Percentiles rank a stretch among this genome's conserved stretches.
phyloP scores from a whole-genome alignment of 2,888 invertebrate genomes.

The Acronicta leporina region DNA sequence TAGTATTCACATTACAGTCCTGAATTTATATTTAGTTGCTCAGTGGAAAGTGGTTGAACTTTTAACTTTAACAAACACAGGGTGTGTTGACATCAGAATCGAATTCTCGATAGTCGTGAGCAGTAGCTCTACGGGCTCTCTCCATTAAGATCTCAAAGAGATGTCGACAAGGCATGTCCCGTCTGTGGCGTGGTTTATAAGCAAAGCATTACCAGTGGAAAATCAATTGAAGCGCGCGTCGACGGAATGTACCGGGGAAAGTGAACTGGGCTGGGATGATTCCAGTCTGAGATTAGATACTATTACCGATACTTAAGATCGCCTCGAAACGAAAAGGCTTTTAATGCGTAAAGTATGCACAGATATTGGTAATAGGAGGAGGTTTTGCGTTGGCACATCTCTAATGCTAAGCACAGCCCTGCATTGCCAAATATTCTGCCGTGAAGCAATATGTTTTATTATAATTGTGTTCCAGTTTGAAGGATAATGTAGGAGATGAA shows the following conservation, averaged over 20 bases:
- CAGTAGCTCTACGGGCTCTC: conserved; percentile 52
- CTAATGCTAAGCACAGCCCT: too few relatives aligned
- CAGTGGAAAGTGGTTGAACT: conserved; percentile 55
- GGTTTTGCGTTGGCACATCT: neutral
- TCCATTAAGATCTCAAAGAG: conserved; percentile 63
- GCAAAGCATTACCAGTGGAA: conserved; percentile 55
- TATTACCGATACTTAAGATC: conserved; percentile 46
- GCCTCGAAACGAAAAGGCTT: conserved; percentile 29
- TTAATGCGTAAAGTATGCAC: conserved; percentile 28
- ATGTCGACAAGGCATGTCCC: conserved; percentile 57
- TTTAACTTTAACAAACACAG: conserved; percentile 43
- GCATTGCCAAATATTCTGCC: too few relatives aligned
- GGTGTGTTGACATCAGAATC: conserved; percentile 56
- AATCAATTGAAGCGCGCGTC: conserved; percentile 62
- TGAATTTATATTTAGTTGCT: conserved; percentile 13
- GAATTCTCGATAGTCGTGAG: conserved; percentile 58
- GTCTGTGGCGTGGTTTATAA: conserved; percentile 55
- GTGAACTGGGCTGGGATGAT: conserved; percentile 54
- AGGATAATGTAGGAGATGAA: too few relatives aligned
- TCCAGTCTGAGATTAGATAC: conserved; percentile 48
- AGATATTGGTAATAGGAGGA: conserved; percentile 25
- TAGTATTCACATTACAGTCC: conserved; percentile 15
- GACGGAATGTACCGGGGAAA: conserved; percentile 60
- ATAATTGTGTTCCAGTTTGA: too few relatives aligned
- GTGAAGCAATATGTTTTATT: too few relatives aligned